These are phyloP conservation scores for Drosophila equinoxialis DNA, from an alignment of 1,140 invertebrate genomes.

Conservation along the genomic window DNA sequence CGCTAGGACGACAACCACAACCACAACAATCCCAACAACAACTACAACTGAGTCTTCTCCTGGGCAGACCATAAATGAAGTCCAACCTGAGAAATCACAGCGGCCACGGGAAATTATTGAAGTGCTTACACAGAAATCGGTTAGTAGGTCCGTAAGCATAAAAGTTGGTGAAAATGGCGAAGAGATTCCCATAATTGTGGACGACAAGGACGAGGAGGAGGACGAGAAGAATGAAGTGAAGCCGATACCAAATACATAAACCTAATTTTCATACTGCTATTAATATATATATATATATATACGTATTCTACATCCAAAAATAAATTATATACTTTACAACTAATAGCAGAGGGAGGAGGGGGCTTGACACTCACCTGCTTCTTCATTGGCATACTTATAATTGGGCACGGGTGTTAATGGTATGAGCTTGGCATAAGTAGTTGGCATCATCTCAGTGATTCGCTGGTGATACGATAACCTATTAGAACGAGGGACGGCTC, in stretches of 20 bases:
- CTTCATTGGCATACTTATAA: slow-evolving; percentile 92
- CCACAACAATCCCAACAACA: not conserved
- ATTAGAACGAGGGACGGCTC: slow-evolving; percentile 41
- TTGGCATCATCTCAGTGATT: slow-evolving; percentile 95
- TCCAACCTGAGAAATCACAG: not conserved
- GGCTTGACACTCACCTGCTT: slow-evolving; percentile 87
- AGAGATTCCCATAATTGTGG: slow-evolving; percentile 75
- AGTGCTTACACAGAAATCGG: slow-evolving; percentile 78
- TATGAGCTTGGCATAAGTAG: slow-evolving; percentile 92
- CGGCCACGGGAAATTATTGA: slow-evolving; percentile 54
- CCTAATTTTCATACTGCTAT: not conserved
- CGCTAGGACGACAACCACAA: slow-evolving; percentile 17
- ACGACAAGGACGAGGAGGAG: slow-evolving; percentile 37
- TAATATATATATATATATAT: slow-evolving; percentile 6
- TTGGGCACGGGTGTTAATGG: slow-evolving; percentile 91
- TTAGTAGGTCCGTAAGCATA: slow-evolving; percentile 78
- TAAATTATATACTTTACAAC: slow-evolving; percentile 1
- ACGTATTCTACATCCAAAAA: slow-evolving; percentile 18
- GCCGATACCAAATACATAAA: slow-evolving; percentile 34
- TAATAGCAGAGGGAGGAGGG: not conserved
- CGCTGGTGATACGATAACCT: slow-evolving; percentile 98
- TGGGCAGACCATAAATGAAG: not conserved
- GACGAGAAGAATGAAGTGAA: slow-evolving; percentile 76
- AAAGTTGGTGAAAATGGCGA: slow-evolving; percentile 76
- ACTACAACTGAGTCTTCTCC: slow-evolving; percentile 8